Conservation (phyloP, 2,113 vertebrate species). For the Carassius gibelio region DNA sequence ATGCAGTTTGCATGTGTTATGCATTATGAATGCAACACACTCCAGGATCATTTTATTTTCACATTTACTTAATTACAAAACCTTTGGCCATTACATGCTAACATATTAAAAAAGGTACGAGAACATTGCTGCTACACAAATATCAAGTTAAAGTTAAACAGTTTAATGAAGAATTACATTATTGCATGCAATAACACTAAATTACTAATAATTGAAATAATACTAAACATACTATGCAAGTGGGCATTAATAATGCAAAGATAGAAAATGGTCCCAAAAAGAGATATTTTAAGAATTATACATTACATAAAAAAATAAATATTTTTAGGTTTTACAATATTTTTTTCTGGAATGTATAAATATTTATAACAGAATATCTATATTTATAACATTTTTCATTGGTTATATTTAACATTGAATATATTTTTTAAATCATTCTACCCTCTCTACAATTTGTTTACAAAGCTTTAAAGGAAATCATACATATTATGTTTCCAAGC, state of each 20-base stretch:
- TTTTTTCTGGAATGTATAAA: neutral
- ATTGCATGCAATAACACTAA: neutral
- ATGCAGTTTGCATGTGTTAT: conserved; percentile 8
- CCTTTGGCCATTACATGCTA: neutral
- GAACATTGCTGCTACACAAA: conserved; percentile 14
- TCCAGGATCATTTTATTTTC: conserved; percentile 14
- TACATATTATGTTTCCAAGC: conserved; percentile 10
- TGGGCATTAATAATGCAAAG: neutral
- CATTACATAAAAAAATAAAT: neutral
- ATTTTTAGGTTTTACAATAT: neutral
- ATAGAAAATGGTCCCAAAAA: neutral
- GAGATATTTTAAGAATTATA: neutral
- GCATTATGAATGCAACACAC: conserved; percentile 31
- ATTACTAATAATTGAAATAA: neutral
- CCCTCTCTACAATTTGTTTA: neutral
- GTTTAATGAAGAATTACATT: conserved; percentile 10
- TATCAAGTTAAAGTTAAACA: neutral
- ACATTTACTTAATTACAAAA: conserved; percentile 12
- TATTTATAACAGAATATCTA: neutral
- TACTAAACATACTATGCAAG: neutral
- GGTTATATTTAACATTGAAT: neutral
- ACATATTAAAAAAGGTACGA: neutral
- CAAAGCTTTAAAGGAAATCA: neutral
- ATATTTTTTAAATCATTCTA: neutral
- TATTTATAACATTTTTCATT: conserved; percentile 6